These are phyloP conservation scores for Pimpla rufipes DNA, from an alignment of 2,888 invertebrate genomes.

Conservation along the genomic window DNA sequence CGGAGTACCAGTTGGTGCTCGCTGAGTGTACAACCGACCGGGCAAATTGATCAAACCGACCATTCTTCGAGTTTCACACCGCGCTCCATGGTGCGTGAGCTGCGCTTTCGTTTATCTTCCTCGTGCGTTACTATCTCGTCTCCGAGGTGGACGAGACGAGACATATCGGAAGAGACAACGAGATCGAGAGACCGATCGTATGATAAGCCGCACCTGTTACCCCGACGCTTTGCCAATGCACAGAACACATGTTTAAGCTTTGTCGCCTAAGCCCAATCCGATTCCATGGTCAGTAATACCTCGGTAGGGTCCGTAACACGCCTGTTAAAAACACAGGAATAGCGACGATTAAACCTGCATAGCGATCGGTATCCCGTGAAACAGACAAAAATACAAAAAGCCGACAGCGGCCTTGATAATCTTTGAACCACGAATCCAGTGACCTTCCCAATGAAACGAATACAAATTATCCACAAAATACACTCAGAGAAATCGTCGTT, in stretches of 20 bases:
- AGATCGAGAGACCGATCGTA: conserved; percentile 53
- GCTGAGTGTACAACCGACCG: conserved; percentile 50
- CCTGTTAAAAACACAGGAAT: background rate
- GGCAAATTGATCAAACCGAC: conserved; percentile 76
- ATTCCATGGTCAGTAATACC: background rate
- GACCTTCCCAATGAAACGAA: background rate
- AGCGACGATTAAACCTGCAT: background rate
- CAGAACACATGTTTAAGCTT: conserved; percentile 30
- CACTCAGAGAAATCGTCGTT: too few relatives aligned
- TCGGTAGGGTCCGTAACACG: background rate
- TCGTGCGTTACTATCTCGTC: conserved; percentile 54
- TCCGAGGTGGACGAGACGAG: conserved; percentile 31
- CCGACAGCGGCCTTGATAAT: background rate
- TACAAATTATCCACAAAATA: too few relatives aligned
- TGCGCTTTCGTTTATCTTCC: conserved; percentile 33
- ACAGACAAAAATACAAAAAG: background rate
- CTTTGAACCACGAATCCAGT: background rate
- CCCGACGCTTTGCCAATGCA: conserved; percentile 16
- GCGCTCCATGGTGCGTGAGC: background rate
- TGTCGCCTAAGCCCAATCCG: conserved; percentile 24
- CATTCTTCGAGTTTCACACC: conserved; percentile 33
- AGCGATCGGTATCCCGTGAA: background rate
- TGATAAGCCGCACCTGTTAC: conserved; percentile 66
- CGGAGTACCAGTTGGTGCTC: conserved; percentile 72
- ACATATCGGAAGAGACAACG: conserved; percentile 33